phyloP scores from a whole-genome alignment of 1,140 invertebrate species.

The Eupeodes corollae region DNA sequence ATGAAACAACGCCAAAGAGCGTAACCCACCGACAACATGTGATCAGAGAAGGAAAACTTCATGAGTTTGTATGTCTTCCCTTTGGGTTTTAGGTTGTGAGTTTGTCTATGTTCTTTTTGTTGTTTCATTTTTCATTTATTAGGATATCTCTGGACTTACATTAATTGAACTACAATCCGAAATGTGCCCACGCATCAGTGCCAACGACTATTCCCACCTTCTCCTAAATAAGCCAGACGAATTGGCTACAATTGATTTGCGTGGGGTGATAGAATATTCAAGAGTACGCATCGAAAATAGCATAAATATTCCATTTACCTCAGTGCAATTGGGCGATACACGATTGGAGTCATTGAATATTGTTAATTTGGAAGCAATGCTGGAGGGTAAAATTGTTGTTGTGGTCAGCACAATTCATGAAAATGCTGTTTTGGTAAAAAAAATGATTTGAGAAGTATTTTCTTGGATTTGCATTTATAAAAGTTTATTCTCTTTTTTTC shows the following conservation, averaged over 20 bases:
- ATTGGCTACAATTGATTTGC: slow-evolving; percentile 65
- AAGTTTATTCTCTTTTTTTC: slow-evolving; percentile 29
- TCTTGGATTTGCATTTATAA: slow-evolving; percentile 7
- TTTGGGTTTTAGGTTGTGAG: too few relatives aligned
- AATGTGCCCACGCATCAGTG: slow-evolving; percentile 70
- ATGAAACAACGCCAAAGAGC: slow-evolving; percentile 74
- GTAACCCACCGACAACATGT: slow-evolving; percentile 63
- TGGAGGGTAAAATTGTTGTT: slow-evolving; percentile 54
- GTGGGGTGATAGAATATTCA: slow-evolving; percentile 59
- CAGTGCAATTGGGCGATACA: slow-evolving; percentile 55
- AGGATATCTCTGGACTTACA: slow-evolving; percentile 61
- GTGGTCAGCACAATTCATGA: slow-evolving; percentile 67
- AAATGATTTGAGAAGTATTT: neutral
- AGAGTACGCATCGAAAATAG: slow-evolving; percentile 64
- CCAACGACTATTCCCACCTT: slow-evolving; percentile 69
- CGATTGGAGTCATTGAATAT: slow-evolving; percentile 49
- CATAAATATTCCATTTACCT: slow-evolving; percentile 76
- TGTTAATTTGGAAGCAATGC: slow-evolving; percentile 47
- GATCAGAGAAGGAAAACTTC: slow-evolving; percentile 13
- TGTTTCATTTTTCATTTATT: slow-evolving; percentile 2
- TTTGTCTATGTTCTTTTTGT: slow-evolving; percentile 5
- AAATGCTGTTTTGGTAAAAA: slow-evolving; percentile 57
- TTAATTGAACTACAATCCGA: slow-evolving; percentile 57
- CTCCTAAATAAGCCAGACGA: slow-evolving; percentile 52
- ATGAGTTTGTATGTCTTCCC: slow-evolving; percentile 34